phyloP scores from a whole-genome alignment of 2,888 invertebrate species.

The Ennomos erosarius region DNA sequence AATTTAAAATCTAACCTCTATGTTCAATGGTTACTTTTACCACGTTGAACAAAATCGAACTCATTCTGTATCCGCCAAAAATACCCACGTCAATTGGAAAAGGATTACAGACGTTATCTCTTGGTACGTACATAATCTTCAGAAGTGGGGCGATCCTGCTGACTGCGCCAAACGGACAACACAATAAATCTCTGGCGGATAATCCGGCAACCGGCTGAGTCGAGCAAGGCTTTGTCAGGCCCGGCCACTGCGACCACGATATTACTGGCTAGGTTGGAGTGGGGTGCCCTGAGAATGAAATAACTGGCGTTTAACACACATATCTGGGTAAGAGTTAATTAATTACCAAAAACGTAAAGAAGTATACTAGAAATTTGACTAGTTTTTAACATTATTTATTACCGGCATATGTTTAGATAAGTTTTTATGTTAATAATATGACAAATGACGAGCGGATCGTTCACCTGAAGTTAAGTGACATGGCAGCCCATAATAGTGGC shows the following conservation, averaged over 20 bases:
- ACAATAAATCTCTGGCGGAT: slow-evolving; percentile 44
- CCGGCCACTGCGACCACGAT: slow-evolving; percentile 15
- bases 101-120: slow-evolving; percentile 40
- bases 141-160: slow-evolving; percentile 48
- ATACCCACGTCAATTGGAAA: slow-evolving; percentile 40
- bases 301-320: too few species aligned
- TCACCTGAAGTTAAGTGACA: too few species aligned
- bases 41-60: background rate
- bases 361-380: too few species aligned
- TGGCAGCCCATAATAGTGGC: too few species aligned
- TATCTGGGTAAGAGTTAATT: too few species aligned
- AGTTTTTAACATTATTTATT: too few species aligned
- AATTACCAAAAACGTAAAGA: too few species aligned
- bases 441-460: too few species aligned
- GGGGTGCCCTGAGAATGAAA: background rate
- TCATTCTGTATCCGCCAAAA: slow-evolving; percentile 21
- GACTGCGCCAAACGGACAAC: slow-evolving; percentile 39
- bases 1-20: too few species aligned
- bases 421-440: too few species aligned
- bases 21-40: too few species aligned
- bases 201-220: slow-evolving; percentile 38
- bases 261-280: slow-evolving; percentile 11
- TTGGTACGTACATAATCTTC: slow-evolving; percentile 50
- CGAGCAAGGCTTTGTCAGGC: slow-evolving; percentile 30
- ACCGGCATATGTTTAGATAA: too few species aligned